Evolutionary conservation across 2,797 vertebrate species (phyloP).

Genomic region (Chelmon rostratus): DNA sequence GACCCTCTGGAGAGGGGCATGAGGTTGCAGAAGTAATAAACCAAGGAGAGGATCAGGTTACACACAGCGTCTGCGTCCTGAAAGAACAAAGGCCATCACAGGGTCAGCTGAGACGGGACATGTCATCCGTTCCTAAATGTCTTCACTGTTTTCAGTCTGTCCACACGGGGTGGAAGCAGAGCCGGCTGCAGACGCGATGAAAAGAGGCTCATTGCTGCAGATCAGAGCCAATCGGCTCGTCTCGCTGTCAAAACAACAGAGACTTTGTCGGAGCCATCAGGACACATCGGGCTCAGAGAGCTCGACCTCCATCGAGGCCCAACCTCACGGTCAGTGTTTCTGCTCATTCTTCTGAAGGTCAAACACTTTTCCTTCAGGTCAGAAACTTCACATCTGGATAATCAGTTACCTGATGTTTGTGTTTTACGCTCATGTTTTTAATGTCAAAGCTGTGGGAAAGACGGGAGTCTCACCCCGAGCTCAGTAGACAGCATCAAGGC

Average conservation of each 20-base stretch:
- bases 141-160: background rate
- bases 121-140: background rate
- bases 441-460: no score
- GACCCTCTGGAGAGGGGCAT: constrained; percentile 95
- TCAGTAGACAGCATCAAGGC: constrained; percentile 93
- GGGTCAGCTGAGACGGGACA: background rate
- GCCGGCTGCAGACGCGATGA: background rate
- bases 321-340: no score
- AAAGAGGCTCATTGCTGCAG: constrained; percentile 9
- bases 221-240: background rate
- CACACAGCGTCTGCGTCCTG: constrained; percentile 97
- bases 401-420: no score
- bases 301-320: no score
- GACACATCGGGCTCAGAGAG: no score
- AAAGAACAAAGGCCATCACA: constrained; percentile 24
- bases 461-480: constrained; percentile 88
- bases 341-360: no score
- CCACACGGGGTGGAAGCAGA: background rate
- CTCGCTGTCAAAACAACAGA: background rate
- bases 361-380: no score
- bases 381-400: no score
- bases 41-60: constrained; percentile 95
- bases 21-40: constrained; percentile 99
- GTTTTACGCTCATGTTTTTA: no score
- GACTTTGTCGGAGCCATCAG: no score